Base-by-base conservation (phyloP, 2,113 vertebrate species). In the Madoqua kirkii region DNA sequence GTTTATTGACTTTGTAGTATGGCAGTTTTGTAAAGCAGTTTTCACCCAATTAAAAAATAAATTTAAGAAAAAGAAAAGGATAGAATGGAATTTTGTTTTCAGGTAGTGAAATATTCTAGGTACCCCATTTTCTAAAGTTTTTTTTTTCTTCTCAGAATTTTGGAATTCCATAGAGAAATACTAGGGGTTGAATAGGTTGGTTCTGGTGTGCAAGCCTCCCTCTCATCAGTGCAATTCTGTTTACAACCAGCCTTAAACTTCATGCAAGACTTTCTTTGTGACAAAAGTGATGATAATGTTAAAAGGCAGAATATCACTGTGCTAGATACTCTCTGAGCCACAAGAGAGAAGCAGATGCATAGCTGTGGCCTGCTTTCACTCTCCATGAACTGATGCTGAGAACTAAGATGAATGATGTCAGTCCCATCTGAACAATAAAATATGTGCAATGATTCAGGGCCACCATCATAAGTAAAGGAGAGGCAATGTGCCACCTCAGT, bases 141-240 rank as follows among this genome's bases (percentile, higher is more conserved):
- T 5, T 43, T 89, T 92, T 82, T 81, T 52, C 45, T 91, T 93
- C 25, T 83, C 50, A 79, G 40, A 91, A 21, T 59, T 88, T 83
- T 54, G 8, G 15, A 33, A 59, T 96, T 87, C 50, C 11, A 11
- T 9, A 1, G 40, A 81, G 29, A 36, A 16, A 43, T 12, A 43
- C 2, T 15, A 12, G 76, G 79, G 36, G 7, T 5, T 45, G 17
- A 95, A 52, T 9, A 4, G 13, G 2, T n/a, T 91, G 48, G 12
- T 79, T 85, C 33, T 36, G 29, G 6, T 21, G 31, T 31, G 43
- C 60, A 71, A 87, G 25, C 10, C 11, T 94, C 31, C 59, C 7
- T 74, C 48, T 27, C 71, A 19, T n/a, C 19, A 62, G 6, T 43
- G 8, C 7, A 50, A 0, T 40, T 82, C 60, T 95, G 8, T 60